These are phyloP conservation scores for Brachyptera risi DNA, from an alignment of 2,888 invertebrate species.

Conservation along the genomic window DNA sequence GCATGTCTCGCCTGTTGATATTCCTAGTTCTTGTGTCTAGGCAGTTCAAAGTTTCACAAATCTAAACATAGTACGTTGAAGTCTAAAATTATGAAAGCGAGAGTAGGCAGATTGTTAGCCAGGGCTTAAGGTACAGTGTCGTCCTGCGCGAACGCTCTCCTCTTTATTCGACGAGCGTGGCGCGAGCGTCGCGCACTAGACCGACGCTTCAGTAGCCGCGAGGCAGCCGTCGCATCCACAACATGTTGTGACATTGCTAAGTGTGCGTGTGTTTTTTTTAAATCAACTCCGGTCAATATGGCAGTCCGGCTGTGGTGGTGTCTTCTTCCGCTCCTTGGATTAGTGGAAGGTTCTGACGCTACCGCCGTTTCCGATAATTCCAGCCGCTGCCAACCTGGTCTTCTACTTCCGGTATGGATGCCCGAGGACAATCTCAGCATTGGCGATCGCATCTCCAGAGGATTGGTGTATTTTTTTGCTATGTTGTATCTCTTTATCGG, in stretches of 20 bases:
- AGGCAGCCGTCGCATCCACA: conserved; percentile 14
- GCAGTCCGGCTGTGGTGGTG: conserved; percentile 19
- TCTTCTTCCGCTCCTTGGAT: conserved; percentile 18
- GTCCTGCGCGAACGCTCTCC: conserved; percentile 6
- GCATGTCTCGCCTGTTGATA: not conserved
- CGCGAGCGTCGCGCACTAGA: not conserved
- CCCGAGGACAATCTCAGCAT: conserved; percentile 73
- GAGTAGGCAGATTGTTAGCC: conserved; percentile 8
- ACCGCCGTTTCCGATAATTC: conserved; percentile 33
- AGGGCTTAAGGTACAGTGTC: not conserved
- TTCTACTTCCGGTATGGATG: conserved; percentile 83
- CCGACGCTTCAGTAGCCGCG: conserved; percentile 21
- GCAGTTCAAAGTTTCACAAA: not conserved
- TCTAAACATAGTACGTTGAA: conserved; percentile 12
- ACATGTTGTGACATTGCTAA: conserved; percentile 25
- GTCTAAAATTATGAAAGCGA: conserved; percentile 14
- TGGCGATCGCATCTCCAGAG: conserved; percentile 77
- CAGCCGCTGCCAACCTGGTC: conserved; percentile 69
- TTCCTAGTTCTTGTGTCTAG: not conserved
- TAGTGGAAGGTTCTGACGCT: conserved; percentile 14
- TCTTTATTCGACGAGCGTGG: conserved; percentile 5
- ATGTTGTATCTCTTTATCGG: conserved; percentile 96
- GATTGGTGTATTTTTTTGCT: conserved; percentile 81
- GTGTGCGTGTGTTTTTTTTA: conserved; percentile 10
- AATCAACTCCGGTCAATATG: conserved; percentile 19